Percentiles rank a stretch among this genome's conserved stretches.
phyloP scores from a whole-genome alignment of 2,888 invertebrate species.

The Herminia tarsipennalis region DNA sequence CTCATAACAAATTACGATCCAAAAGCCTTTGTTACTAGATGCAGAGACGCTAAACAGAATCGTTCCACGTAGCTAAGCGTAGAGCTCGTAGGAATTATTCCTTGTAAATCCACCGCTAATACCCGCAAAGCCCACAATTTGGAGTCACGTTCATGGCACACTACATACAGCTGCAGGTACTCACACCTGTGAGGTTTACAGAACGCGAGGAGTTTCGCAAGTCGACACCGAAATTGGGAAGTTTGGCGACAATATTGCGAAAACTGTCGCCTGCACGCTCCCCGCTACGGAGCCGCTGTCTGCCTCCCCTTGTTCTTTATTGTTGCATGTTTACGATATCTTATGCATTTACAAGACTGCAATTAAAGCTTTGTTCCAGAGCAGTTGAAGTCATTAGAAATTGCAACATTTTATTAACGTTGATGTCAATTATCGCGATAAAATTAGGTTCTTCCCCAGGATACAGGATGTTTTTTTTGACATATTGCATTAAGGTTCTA shows the following conservation, averaged over 20 bases:
- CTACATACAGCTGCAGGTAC: slow-evolving; percentile 44
- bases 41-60: slow-evolving; percentile 14
- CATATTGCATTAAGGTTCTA: no score
- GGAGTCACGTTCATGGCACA: slow-evolving; percentile 61
- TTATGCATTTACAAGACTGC: slow-evolving; percentile 22
- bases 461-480: no score
- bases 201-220: slow-evolving; percentile 77
- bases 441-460: no score
- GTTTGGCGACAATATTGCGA: slow-evolving; percentile 78
- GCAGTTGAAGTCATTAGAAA: not conserved
- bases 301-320: slow-evolving; percentile 40
- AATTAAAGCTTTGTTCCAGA: slow-evolving; percentile 2
- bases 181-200: slow-evolving; percentile 66
- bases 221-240: slow-evolving; percentile 81
- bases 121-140: slow-evolving; percentile 73
- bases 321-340: slow-evolving; percentile 32
- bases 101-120: slow-evolving; percentile 73
- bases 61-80: slow-evolving; percentile 31
- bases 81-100: slow-evolving; percentile 59
- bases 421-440: no score
- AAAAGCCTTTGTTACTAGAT: not conserved
- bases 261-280: slow-evolving; percentile 65
- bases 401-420: slow-evolving; percentile 12
- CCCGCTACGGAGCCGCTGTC: slow-evolving; percentile 15
- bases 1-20: not conserved